Evolutionary conservation across 2,888 invertebrate genomes (phyloP), one percentile per base, ranked within the genome.

Genomic region (Dysmachus trigonus): DNA sequence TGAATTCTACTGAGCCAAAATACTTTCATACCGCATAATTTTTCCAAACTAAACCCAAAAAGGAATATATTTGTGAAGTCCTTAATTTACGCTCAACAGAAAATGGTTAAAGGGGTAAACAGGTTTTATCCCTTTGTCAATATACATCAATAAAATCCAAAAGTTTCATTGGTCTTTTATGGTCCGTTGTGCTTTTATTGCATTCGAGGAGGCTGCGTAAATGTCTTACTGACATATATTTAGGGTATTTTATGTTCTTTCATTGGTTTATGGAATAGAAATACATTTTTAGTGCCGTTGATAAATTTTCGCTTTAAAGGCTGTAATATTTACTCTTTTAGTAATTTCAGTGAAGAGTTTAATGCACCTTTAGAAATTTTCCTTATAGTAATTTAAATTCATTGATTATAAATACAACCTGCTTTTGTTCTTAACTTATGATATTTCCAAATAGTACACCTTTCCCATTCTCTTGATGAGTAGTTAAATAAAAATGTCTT

Each of bases 201-300:
- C 53, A 31, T 31, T 81, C 33, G 31, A 27, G 51, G 30, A 81
- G 81, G 53, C 76, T 51, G 53, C 22, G 41, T 77, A 77, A 77
- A 77, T 81, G 81, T 81, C 81, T 81, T 81, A 81, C 51, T 81
- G 81, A 81, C 81, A 81, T 8, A 47, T 53, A 81, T 81, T 81
- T 81, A 22, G 51, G 30, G 13, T 81, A 41, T 81, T 81, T 81
- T 81, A 81, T 81, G 47, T 8, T 30, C 18, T 15, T 53, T 51
- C 33, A 47, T 51, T 1, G 13, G 41, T 41, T 77, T 77, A 81
- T 35, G 81, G 47, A 53, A 81, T 51, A 81, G 81, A 81, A 53
- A 81, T 81, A 51, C 30, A 18, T 53, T 31, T 81, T 81, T 77
- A 77, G 27, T 76, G 76, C 33, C 30, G 38, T 38, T n/a, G 73